phyloP scores from a whole-genome alignment of 2,113 vertebrate genomes.

The Elephantulus edwardii region DNA sequence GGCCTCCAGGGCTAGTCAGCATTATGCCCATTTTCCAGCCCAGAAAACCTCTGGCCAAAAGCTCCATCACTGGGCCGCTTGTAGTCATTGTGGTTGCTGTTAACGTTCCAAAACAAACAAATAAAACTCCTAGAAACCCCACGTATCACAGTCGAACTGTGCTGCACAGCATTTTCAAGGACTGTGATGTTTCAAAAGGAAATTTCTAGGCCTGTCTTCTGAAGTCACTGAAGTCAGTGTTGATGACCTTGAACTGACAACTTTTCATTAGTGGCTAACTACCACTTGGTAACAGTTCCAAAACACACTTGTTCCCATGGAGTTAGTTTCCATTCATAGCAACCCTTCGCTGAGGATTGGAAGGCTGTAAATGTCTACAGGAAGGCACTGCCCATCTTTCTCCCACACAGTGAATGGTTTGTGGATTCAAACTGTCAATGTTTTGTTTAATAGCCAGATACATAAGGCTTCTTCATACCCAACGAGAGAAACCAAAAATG shows the following conservation, averaged over 20 bases:
- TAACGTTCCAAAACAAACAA: background rate
- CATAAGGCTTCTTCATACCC: background rate
- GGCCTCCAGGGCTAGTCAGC: no score
- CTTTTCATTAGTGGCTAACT: background rate
- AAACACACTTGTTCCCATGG: no score
- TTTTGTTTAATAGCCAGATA: no score
- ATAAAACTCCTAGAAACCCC: background rate
- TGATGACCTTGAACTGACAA: background rate
- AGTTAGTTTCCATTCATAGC: no score
- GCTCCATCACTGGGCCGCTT: background rate
- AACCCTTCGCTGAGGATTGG: no score
- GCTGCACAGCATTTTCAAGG: background rate
- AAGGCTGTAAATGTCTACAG: no score
- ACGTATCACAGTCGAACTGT: background rate
- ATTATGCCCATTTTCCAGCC: conserved; percentile 28
- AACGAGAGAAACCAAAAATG: background rate
- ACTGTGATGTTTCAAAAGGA: background rate
- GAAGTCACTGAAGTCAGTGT: background rate
- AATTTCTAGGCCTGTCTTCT: background rate
- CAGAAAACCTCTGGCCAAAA: background rate
- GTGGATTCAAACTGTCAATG: no score
- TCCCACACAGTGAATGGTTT: no score
- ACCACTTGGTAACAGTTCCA: background rate
- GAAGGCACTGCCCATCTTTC: no score
- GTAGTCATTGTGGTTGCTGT: background rate